Base-by-base conservation (phyloP, 2,113 vertebrate species). In the Lanius collurio region DNA sequence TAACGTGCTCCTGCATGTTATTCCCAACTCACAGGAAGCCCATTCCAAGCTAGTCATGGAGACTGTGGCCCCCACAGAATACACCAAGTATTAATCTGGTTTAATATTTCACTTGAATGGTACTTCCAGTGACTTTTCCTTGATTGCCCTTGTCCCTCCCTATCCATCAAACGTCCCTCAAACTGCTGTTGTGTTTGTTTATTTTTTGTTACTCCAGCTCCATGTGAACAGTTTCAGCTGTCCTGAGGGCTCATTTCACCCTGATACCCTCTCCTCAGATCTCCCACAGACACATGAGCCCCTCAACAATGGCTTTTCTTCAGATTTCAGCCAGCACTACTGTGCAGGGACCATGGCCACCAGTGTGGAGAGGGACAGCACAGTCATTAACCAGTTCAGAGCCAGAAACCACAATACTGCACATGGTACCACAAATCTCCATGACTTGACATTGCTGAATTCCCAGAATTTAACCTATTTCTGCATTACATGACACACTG, bases 261-360 rank as follows among this genome's bases (percentile, higher is more conserved):
- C 88, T 3, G 0, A 11, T 7, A 60, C 35, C 23, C 46, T 62
- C 55, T 30, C 19, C 41, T 24, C 26, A 42, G 11, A 21, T 16
- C 49, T 35, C 56, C 69, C 57, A 23, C 1, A 56, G 62, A 31
- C 7, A 3, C 73, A 12, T 0, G 7, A 83, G 49, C 53, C 49
- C 59, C 56, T 18, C 2, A 6, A 53, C 37, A 47, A 6, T 0
- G 2, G 7, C 10, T 55, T 60, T 67, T 52, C 35, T 33, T 9
- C 63, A 37, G 44, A 4, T 64, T 76, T 16, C 35, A n/a, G n/a
- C 23, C 88, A 82, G 62, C 10, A 1, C 16, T 17, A 1, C 0
- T 20, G 64, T 2, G 3, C 35, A 17, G 9, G 5, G 47, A 13
- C 27, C 35, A 2, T 0, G 0, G 78, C 42, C 74, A 9, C n/a